Evolutionary conservation across 2,113 vertebrate genomes (phyloP), one percentile per base, ranked within the genome.

Genomic region (Ptychochromis oligacanthus): DNA sequence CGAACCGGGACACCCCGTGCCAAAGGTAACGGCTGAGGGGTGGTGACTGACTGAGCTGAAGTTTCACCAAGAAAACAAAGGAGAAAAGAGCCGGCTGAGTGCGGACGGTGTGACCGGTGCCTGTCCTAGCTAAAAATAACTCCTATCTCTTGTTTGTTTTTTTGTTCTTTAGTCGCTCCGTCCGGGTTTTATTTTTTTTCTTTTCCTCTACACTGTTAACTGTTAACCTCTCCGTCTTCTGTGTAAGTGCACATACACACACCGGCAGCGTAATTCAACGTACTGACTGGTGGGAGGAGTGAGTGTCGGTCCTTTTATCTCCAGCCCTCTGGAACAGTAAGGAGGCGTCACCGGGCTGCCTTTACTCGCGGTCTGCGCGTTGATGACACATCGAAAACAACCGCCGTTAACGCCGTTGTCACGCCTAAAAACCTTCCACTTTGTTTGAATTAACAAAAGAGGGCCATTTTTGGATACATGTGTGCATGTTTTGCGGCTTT

Each of bases 261-360:
- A 34, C 52, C 72, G 13, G 57, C 34, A 12, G 56, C 12, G 22
- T 62, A 18, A 81, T 78, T 89, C 84, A 67, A 49, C 38, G 81
- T 12, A 79, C n/a, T 79, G 70, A 62, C 31, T 7, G 55, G 86
- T 81, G 88, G 90, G 92, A 79, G 90, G 89, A 88, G 91, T 57
- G 75, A 55, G 13, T 11, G 70, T 84, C 28, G 74, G 49, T 77
- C 43, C 2, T 79, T 91, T 90, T 87, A 90, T 92, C 67, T 61
- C 62, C 81, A 58, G 85, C 79, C 78, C 74, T 77, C 74, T 65
- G 12, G 62, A 54, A 76, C 89, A 55, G 84, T 52, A 62, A 77
- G 55, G 43, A 55, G 83, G 84, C 80, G 88, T 87, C 87, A 89
- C 86, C 49, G 11, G 20, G 64, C 77, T 82, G 82, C 87, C 67